Evolutionary conservation across 2,888 invertebrate species (phyloP).

Genomic region (Chalcis sispes): DNA sequence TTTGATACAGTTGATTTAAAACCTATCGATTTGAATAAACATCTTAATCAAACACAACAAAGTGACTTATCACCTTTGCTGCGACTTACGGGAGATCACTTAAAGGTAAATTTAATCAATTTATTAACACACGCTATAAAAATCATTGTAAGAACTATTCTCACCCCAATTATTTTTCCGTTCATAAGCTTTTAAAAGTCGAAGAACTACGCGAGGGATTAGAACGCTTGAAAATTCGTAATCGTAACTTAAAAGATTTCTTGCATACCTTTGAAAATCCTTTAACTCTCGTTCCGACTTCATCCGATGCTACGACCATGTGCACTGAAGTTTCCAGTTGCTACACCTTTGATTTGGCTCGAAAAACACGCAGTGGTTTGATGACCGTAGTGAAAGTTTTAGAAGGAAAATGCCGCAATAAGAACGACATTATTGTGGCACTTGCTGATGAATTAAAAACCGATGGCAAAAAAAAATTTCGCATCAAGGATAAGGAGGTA

Average conservation of each 20-base stretch:
- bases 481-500: conserved; percentile 25
- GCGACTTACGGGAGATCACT: neutral
- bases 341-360: conserved; percentile 23
- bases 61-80: neutral
- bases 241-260: conserved; percentile 55
- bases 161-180: neutral
- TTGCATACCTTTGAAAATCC: conserved; percentile 35
- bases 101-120: conserved; percentile 19
- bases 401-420: conserved; percentile 59
- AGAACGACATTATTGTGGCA: conserved; percentile 60
- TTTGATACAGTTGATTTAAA: neutral
- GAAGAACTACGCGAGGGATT: conserved; percentile 58
- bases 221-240: conserved; percentile 59
- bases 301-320: conserved; percentile 8
- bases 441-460: conserved; percentile 57
- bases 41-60: neutral
- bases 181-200: conserved; percentile 47
- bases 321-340: conserved; percentile 28
- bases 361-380: conserved; percentile 51
- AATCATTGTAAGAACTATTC: neutral
- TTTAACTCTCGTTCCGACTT: neutral
- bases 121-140: neutral
- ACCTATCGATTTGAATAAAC: neutral
- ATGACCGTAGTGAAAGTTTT: conserved; percentile 54
- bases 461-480: neutral